Percentiles rank a stretch among this genome's conserved stretches.
These are phyloP conservation scores for Nomada ferruginata DNA, from an alignment of 2,888 invertebrate genomes.

Conservation along the genomic window DNA sequence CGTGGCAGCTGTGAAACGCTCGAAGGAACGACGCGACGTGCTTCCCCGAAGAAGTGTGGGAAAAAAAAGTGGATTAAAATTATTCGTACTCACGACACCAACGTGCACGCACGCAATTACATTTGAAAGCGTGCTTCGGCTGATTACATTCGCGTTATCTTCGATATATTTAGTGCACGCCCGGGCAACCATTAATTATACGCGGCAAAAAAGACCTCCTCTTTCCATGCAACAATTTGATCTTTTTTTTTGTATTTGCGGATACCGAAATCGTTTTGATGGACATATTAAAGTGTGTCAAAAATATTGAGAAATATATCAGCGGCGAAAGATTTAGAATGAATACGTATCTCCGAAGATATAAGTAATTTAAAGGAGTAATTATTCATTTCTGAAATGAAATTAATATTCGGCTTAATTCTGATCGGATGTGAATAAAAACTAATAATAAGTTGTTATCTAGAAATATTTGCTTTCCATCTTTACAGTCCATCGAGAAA, in stretches of 20 bases:
- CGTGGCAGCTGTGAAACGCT: too few species aligned
- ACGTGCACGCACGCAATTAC: constrained; percentile 25
- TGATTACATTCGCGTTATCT: constrained; percentile 18
- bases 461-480: not conserved
- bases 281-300: too few species aligned
- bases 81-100: not conserved
- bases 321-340: too few species aligned
- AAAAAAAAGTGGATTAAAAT: constrained; percentile 28
- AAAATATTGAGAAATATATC: too few species aligned
- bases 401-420: too few species aligned
- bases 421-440: too few species aligned
- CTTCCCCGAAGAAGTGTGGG: not conserved
- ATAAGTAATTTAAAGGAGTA: too few species aligned
- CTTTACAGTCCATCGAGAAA: not conserved
- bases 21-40: not conserved
- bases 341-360: too few species aligned
- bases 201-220: constrained; percentile 6
- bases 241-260: not conserved
- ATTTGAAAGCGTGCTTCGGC: constrained; percentile 39
- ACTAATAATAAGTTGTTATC: not conserved
- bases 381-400: too few species aligned
- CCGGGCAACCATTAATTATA: constrained; percentile 30
- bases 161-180: constrained; percentile 1
- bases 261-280: not conserved
- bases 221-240: not conserved